phyloP scores from a whole-genome alignment of 2,888 invertebrate species.

The Amblyteles armatorius region DNA sequence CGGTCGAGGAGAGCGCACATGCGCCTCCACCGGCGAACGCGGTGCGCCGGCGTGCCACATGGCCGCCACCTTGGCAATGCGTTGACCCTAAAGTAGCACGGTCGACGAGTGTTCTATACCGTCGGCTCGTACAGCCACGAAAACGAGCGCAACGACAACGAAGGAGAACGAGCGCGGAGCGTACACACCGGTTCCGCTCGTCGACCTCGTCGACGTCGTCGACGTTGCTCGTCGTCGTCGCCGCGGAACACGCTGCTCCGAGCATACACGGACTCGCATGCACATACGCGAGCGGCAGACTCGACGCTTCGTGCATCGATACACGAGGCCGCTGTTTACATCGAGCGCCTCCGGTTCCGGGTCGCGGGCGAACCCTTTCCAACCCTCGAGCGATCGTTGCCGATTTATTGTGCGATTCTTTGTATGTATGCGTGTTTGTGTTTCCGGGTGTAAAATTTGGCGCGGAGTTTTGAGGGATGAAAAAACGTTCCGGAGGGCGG shows the following conservation, averaged over 20 bases:
- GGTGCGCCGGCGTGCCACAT: constrained; percentile 81
- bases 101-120: constrained; percentile 60
- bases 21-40: constrained; percentile 73
- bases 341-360: constrained; percentile 38
- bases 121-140: constrained; percentile 24
- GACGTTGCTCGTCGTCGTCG: constrained; percentile 36
- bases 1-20: constrained; percentile 63
- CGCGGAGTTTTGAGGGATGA: neutral
- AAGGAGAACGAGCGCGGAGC: constrained; percentile 48
- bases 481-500: neutral
- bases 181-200: constrained; percentile 36
- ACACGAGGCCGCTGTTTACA: constrained; percentile 49
- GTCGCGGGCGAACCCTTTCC: constrained; percentile 18
- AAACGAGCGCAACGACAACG: constrained; percentile 23
- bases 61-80: constrained; percentile 84
- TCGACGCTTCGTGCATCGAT: neutral
- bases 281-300: too few relatives aligned
- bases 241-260: constrained; percentile 47
- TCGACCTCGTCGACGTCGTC: constrained; percentile 55
- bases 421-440: neutral
- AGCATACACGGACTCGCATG: constrained; percentile 1
- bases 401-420: constrained; percentile 62
- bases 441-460: neutral
- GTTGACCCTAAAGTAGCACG: constrained; percentile 82
- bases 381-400: constrained; percentile 50